Percentiles rank a stretch among this genome's conserved stretches.
Conservation (phyloP, 2,113 vertebrate genomes). For the Leptosomus discolor region DNA sequence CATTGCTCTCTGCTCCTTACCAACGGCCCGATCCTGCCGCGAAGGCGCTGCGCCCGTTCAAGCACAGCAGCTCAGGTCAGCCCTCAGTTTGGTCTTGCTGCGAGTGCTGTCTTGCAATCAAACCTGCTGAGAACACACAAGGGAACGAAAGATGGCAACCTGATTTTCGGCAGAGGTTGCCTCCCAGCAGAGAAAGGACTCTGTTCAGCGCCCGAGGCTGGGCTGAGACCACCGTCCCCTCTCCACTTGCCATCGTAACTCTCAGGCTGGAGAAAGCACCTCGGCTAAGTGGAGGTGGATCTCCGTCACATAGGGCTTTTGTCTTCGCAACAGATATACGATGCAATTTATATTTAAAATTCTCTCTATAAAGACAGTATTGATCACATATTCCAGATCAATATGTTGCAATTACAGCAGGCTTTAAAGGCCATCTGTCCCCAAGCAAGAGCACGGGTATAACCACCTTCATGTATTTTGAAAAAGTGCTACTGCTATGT, state of each 20-base stretch:
- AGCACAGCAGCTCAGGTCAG: not conserved
- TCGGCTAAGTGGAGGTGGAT: not conserved
- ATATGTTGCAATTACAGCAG: slow-evolving; percentile 56
- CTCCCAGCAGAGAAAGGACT: not conserved
- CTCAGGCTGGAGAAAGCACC: not conserved
- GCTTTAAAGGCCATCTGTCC: slow-evolving; percentile 55
- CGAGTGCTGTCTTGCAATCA: not conserved
- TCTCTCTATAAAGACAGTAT: slow-evolving; percentile 63
- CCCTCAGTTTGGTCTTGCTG: not conserved
- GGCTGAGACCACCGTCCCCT: not conserved
- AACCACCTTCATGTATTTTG: not conserved
- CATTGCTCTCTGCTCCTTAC: not conserved
- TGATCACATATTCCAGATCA: slow-evolving; percentile 64
- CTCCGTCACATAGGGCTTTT: not conserved
- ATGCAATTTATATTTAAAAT: slow-evolving; percentile 68
- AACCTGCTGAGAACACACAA: not conserved
- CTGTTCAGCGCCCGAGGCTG: not conserved
- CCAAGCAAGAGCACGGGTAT: not conserved
- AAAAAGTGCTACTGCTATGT: not conserved
- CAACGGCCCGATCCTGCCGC: accelerated
- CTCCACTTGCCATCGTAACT: accelerated
- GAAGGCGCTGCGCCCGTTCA: not conserved
- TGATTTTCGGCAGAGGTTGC: not conserved
- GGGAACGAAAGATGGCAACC: not conserved
- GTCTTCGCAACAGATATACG: slow-evolving; percentile 44